These are phyloP conservation scores for Danio jaintianensis DNA, from an alignment of 2,797 vertebrate species.

Conservation along the genomic window DNA sequence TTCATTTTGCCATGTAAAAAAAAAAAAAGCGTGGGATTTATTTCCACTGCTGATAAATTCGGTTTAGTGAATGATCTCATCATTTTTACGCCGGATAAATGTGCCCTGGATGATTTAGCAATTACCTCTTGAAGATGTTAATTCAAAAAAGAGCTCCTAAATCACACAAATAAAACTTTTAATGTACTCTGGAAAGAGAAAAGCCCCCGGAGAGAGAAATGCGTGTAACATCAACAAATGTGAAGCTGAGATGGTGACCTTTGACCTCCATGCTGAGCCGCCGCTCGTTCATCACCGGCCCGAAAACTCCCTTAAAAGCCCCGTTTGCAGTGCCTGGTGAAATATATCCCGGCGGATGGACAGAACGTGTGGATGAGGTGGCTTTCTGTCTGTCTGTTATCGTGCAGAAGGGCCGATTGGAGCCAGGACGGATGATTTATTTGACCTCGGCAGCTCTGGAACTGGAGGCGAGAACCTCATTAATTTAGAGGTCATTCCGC, in stretches of 20 bases:
- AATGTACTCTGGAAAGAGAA: conserved; percentile 63
- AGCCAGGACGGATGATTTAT: conserved; percentile 94
- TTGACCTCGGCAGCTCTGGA: conserved; percentile 91
- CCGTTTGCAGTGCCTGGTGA: conserved; percentile 86
- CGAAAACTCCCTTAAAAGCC: conserved; percentile 90
- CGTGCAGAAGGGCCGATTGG: conserved; percentile 73
- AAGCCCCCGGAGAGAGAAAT: conserved; percentile 74
- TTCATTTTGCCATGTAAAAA: conserved; percentile 70
- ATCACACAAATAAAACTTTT: conserved; percentile 73
- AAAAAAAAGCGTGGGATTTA: conserved; percentile 66
- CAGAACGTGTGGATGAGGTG: conserved; percentile 89
- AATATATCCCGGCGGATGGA: conserved; percentile 89
- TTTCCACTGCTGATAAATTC: conserved; percentile 72
- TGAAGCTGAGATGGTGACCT: conserved; percentile 85
- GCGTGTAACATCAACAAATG: conserved; percentile 79
- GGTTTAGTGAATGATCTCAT: conserved; percentile 75
- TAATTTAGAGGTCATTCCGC: conserved; percentile 96
- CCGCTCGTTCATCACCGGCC: conserved; percentile 91
- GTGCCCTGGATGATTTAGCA: conserved; percentile 62
- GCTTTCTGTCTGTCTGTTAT: conserved; percentile 86
- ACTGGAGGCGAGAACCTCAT: conserved; percentile 93
- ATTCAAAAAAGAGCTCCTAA: conserved; percentile 72
- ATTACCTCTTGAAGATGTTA: conserved; percentile 62
- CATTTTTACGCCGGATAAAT: conserved; percentile 67
- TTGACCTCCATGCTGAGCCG: conserved; percentile 83